A percentile compares a stretch with the other conserved stretches of the same genome.
phyloP scores from a whole-genome alignment of 2,113 vertebrate species.

The Columba livia region DNA sequence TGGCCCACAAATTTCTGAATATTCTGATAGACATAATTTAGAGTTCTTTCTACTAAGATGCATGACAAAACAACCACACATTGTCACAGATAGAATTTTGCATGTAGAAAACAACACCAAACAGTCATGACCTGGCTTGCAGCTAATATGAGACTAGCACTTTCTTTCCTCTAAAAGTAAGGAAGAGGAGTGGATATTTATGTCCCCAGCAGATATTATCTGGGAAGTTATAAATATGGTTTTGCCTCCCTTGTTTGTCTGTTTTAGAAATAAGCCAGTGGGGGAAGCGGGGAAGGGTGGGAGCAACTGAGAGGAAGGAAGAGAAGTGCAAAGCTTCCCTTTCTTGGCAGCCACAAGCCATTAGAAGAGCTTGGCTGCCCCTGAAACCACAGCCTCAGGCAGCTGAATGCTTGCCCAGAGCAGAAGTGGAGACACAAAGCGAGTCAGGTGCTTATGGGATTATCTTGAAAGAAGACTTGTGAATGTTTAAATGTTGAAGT shows the following conservation, averaged over 20 bases:
- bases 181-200: not conserved
- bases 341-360: not conserved
- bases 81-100: not conserved
- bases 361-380: slow-evolving; percentile 27
- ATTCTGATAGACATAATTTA: not conserved
- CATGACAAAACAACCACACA: not conserved
- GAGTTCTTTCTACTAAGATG: not conserved
- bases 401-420: not conserved
- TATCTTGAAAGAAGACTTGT: not conserved
- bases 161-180: not conserved
- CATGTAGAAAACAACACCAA: not conserved
- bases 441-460: not conserved
- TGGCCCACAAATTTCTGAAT: not conserved
- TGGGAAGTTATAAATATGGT: not conserved
- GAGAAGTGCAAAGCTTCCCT: not conserved
- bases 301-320: not conserved
- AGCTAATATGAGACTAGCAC: not conserved
- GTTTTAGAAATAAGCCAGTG: not conserved
- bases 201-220: not conserved
- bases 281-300: not conserved
- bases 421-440: slow-evolving; percentile 2
- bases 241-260: not conserved
- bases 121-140: not conserved
- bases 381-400: not conserved
- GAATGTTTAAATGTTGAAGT: not conserved